These are phyloP conservation scores for Mesochorus sp. DNA, from an alignment of 2,888 invertebrate genomes.

Conservation along the genomic window DNA sequence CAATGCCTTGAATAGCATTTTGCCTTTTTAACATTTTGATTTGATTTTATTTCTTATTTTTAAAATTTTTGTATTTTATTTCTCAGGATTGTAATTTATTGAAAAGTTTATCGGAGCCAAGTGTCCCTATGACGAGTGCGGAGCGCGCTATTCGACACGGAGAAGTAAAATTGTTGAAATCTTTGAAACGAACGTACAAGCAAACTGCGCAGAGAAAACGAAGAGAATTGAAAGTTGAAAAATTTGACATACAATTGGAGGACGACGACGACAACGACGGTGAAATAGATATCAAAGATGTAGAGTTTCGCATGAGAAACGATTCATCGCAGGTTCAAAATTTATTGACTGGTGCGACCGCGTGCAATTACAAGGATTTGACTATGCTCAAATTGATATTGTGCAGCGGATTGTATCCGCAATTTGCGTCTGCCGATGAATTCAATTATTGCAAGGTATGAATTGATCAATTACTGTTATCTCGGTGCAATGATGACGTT, in stretches of 20 bases:
- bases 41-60: too few species aligned
- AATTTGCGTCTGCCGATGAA: constrained; percentile 96
- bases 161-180: constrained; percentile 93
- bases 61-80: not conserved
- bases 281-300: constrained; percentile 90
- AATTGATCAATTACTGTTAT: constrained; percentile 5
- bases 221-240: constrained; percentile 89
- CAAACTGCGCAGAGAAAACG: constrained; percentile 88
- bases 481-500: too few species aligned
- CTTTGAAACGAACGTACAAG: constrained; percentile 89
- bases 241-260: constrained; percentile 87
- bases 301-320: constrained; percentile 93
- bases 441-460: constrained; percentile 93
- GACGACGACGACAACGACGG: constrained; percentile 84
- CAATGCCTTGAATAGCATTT: too few species aligned
- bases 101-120: constrained; percentile 82
- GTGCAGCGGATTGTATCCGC: constrained; percentile 96
- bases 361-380: constrained; percentile 87
- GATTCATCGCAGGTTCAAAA: constrained; percentile 88
- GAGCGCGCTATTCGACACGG: constrained; percentile 93
- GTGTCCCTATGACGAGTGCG: constrained; percentile 85
- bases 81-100: constrained; percentile 86
- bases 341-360: constrained; percentile 86
- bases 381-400: constrained; percentile 91
- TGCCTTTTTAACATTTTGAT: not conserved